Evolutionary conservation across 2,113 vertebrate species (phyloP).

Genomic region (Hippolais icterina): DNA sequence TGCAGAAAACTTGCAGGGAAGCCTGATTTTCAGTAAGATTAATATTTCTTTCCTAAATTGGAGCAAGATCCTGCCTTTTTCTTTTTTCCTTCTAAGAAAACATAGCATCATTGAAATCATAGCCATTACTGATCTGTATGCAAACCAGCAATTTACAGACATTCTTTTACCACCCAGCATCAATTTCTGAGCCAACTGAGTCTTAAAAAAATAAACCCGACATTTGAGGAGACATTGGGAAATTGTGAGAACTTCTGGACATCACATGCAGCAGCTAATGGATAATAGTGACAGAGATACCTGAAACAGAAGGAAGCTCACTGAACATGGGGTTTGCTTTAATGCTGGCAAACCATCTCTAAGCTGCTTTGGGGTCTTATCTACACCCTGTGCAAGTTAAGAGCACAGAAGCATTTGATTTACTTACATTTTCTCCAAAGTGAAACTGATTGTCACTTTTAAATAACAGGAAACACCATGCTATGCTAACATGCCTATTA

Average conservation of each 20-base stretch:
- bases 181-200: not conserved
- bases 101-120: not conserved
- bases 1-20: not conserved
- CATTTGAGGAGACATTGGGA: not conserved
- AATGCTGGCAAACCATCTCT: not conserved
- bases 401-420: not conserved
- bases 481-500: not conserved
- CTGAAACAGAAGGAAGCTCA: not conserved
- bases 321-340: not conserved
- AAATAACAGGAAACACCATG: not conserved
- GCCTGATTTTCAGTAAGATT: not conserved
- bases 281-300: not conserved
- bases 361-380: not conserved
- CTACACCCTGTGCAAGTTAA: not conserved
- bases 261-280: not conserved
- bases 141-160: not conserved
- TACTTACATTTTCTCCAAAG: not conserved
- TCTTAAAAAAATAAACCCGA: not conserved
- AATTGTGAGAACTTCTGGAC: not conserved
- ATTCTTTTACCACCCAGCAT: not conserved
- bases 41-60: not conserved
- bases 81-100: not conserved
- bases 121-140: not conserved
- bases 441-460: not conserved
- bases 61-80: not conserved